These are phyloP conservation scores for Lophius americanus DNA, from an alignment of 2,797 vertebrate genomes.

Conservation along the genomic window DNA sequence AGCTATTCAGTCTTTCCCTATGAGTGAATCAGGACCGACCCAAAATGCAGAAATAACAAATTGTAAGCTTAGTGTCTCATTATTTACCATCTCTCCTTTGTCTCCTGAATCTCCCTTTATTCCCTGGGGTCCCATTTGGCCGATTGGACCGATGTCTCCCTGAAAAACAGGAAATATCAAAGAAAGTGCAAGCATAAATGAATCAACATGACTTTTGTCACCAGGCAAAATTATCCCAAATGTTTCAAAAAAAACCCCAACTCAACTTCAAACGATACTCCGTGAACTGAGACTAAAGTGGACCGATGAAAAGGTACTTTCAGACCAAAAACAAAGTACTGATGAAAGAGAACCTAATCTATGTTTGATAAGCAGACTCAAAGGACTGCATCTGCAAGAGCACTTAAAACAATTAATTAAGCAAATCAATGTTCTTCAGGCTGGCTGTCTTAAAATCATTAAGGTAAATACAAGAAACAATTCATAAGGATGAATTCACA, in stretches of 20 bases:
- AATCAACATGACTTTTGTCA: slow-evolving; percentile 17
- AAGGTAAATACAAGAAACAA: slow-evolving; percentile 21
- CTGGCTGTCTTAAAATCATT: slow-evolving; percentile 12
- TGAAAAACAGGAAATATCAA: slow-evolving; percentile 54
- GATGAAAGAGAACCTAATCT: slow-evolving; percentile 64
- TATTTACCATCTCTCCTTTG: slow-evolving; percentile 89
- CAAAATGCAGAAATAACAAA: slow-evolving; percentile 1
- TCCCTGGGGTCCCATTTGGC: slow-evolving; percentile 82
- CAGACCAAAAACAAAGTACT: slow-evolving; percentile 44
- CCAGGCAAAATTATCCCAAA: background rate
- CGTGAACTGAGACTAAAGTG: slow-evolving; percentile 53
- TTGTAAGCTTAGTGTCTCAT: background rate
- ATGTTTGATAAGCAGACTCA: slow-evolving; percentile 61
- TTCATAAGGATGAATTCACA: too few relatives aligned
- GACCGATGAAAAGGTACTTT: slow-evolving; percentile 39
- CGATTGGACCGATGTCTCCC: slow-evolving; percentile 86
- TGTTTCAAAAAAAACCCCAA: slow-evolving; percentile 23
- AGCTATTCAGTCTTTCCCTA: background rate
- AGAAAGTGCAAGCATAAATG: slow-evolving; percentile 6
- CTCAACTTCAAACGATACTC: slow-evolving; percentile 42
- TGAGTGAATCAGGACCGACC: background rate
- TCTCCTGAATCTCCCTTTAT: slow-evolving; percentile 84
- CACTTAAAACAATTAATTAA: slow-evolving; percentile 63
- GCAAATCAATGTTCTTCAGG: slow-evolving; percentile 44
- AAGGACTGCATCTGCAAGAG: slow-evolving; percentile 57